Evolutionary conservation across 2,888 invertebrate species (phyloP), one percentile per base, ranked within the genome.

Genomic region (Drosophila paracracens): DNA sequence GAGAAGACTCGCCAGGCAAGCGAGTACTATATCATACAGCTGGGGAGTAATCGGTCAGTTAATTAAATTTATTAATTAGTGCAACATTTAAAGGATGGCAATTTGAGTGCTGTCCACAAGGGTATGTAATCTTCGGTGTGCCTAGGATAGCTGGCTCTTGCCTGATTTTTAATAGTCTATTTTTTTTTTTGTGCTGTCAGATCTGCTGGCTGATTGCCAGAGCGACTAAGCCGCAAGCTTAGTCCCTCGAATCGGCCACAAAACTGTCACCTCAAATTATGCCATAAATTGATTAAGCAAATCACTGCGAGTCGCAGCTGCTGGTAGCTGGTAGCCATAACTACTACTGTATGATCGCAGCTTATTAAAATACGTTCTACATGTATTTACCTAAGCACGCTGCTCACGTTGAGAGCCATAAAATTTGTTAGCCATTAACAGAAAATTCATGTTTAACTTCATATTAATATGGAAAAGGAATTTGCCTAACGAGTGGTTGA

Each of bases 211-310:
- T 75, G 83, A 79, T 79, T 81, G 80, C 79, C 59, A 51, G 57
- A 6, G 77, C 66, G 65, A 56, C 77, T 77, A 69, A 76, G 71
- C 64, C 67, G 36, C 21, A 18, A 40, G 73, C 78, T 81, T 66
- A 76, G 80, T 58, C 65, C 59, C 71, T 67, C 51, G 60, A 69
- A 75, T 64, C 70, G 54, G 10, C 57, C 60, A 68, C 82, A 79
- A 81, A 81, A 72, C 79, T 80, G 83, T 78, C 81, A 70, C 46
- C 78, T 83, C 61, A 72, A 85, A 84, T 81, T 88, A 82, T 76
- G 82, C 82, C 76, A 83, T 86, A 86, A 87, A 86, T 83, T 81
- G 82, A 70, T 87, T 73, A 69, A 63, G 70, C 56, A 76, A 83
- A 82, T 76, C 68, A 60, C 61, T 50, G 67, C 67, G 61, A 80